phyloP scores from a whole-genome alignment of 2,797 vertebrate genomes.

The Eulemur albifrons region DNA sequence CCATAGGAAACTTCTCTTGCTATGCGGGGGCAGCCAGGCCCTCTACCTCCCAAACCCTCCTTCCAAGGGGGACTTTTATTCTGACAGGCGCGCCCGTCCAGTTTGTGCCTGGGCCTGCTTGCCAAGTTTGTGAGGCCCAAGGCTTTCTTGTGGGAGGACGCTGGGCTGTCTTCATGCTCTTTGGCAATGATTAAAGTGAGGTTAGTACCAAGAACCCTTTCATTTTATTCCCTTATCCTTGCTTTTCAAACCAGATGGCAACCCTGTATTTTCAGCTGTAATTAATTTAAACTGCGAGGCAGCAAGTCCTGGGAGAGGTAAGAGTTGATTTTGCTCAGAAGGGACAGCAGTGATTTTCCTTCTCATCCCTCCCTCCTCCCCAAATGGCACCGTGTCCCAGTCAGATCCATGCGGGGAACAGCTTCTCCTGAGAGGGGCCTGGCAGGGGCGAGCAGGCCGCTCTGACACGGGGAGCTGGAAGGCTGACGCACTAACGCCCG shows the following conservation, averaged over 20 bases:
- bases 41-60: slow-evolving; percentile 38
- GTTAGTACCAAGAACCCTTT: slow-evolving; percentile 83
- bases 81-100: slow-evolving; percentile 79
- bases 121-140: slow-evolving; percentile 86
- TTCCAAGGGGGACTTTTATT: slow-evolving; percentile 82
- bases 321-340: slow-evolving; percentile 44
- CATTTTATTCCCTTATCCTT: slow-evolving; percentile 79
- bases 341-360: slow-evolving; percentile 13
- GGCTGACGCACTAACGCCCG: neutral
- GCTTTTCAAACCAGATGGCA: slow-evolving; percentile 83
- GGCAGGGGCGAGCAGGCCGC: neutral
- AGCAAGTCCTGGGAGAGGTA: slow-evolving; percentile 70
- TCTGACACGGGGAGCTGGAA: neutral
- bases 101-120: slow-evolving; percentile 66
- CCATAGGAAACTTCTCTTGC: neutral
- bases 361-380: neutral
- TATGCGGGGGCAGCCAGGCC: neutral
- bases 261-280: slow-evolving; percentile 82
- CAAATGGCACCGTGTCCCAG: neutral
- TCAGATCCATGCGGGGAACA: neutral
- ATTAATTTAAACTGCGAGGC: slow-evolving; percentile 80
- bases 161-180: slow-evolving; percentile 86
- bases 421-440: neutral
- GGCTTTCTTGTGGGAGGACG: slow-evolving; percentile 89
- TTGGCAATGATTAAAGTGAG: slow-evolving; percentile 90